Base-by-base conservation (phyloP, 2,888 invertebrate genomes). In the Chaetogeoica ovagalla region DNA sequence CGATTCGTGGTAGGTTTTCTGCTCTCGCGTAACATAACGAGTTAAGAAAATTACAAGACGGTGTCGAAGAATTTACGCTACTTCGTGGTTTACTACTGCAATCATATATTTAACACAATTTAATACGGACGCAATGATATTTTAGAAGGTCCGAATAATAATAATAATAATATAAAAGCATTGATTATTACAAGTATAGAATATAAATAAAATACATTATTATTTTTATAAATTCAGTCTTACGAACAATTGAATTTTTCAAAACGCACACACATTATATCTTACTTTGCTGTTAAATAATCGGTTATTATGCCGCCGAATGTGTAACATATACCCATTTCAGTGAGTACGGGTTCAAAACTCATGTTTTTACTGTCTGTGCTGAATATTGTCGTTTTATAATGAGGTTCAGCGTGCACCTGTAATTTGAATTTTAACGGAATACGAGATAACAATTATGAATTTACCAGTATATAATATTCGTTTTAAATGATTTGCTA, bases 251-350 rank as follows among this genome's bases (percentile, higher is more conserved):
- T 48, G 48, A 43, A 43, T 43, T 48, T 9, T 13, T 13, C 39
- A 13, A 48, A 48, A 48, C 13, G 48, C 13, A 15, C 8, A 23
- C 19, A 5, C 3, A 19, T 6, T 4, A 55, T 55, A 55, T 55
- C 55, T 55, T 84, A 90, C 90, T 84, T 84, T 3, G 89, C 85
- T 11, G 87, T 86, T 0, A 89, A 86, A 77, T 90, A 87, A 60
- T 86, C 84, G 0, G 89, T 83, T 13, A 90, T 89, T 48, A 89
- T 85, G 0, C 91, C 90, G 84, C 92, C 92, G 52, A 90, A 89
- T 6, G 89, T 88, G 84, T 90, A 90, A 83, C 92, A 93, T 0
- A 88, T 87, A 0, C 92, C 92, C 9, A 88, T 86, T 84, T 93
- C 92, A 0, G 91, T 91, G 87, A 92, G 68, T 15, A 83, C 83